Percentiles rank a stretch among this genome's conserved stretches.
Evolutionary conservation across 2,113 vertebrate species (phyloP).

Genomic region (Leptodactylus fuscus): DNA sequence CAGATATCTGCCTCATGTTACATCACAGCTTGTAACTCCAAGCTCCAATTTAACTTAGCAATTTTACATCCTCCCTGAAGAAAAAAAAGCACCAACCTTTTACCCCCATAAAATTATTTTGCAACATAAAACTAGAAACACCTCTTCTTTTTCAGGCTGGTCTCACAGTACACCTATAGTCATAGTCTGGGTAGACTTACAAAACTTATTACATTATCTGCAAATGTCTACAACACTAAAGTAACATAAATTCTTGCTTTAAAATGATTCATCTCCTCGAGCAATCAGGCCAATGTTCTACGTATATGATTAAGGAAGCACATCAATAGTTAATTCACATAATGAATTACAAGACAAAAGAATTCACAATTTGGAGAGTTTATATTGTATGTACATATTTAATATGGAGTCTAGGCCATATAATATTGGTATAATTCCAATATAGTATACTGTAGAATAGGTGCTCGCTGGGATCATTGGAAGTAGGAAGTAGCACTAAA

Average conservation of each 20-base stretch:
- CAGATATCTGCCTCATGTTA: conserved; percentile 60
- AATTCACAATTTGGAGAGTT: neutral
- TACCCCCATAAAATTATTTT: conserved; percentile 62
- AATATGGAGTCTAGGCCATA: too few relatives aligned
- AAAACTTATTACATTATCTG: conserved; percentile 54
- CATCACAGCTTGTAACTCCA: conserved; percentile 61
- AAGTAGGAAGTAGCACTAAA: too few relatives aligned
- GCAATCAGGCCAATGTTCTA: neutral
- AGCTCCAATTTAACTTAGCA: conserved; percentile 61
- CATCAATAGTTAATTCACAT: neutral
- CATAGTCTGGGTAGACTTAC: conserved; percentile 32
- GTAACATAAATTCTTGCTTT: conserved; percentile 12
- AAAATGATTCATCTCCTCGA: conserved; percentile 23
- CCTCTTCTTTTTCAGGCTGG: conserved; percentile 56
- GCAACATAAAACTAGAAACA: conserved; percentile 61
- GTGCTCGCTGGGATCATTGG: too few relatives aligned
- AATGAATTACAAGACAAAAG: neutral
- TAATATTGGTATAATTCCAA: too few relatives aligned
- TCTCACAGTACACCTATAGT: conserved; percentile 57
- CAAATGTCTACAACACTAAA: conserved; percentile 49
- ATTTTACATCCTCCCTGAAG: conserved; percentile 61
- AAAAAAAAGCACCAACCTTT: conserved; percentile 61
- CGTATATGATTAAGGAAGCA: neutral
- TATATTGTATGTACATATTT: neutral
- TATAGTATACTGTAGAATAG: too few relatives aligned